Percentiles rank a stretch among this genome's conserved stretches.
Conservation (phyloP, 2,888 invertebrate genomes). For the Lycaena phlaeas region DNA sequence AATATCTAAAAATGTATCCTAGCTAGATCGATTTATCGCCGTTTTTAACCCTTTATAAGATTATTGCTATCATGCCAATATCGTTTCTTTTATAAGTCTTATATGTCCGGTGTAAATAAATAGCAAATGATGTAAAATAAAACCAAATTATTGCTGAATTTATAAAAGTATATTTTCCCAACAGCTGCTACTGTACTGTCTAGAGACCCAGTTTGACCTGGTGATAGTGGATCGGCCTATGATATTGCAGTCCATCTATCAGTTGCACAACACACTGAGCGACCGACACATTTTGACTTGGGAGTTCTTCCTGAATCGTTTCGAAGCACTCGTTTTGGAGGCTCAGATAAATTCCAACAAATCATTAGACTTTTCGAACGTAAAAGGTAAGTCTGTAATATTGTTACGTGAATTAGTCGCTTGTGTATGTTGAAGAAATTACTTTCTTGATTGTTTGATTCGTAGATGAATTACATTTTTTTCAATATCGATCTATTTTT, state of each 20-base stretch:
- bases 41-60: no score
- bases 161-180: not conserved
- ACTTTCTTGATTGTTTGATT: conserved; percentile 1
- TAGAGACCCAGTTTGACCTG: conserved; percentile 98
- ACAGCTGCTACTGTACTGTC: conserved; percentile 89
- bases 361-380: conserved; percentile 85
- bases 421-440: conserved; percentile 7
- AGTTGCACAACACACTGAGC: conserved; percentile 93
- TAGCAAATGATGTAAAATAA: no score
- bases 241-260: conserved; percentile 95
- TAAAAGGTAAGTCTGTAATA: conserved; percentile 81
- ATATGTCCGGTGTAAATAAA: no score
- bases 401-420: no score
- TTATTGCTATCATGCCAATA: no score
- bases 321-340: conserved; percentile 95
- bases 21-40: no score
- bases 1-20: no score
- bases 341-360: conserved; percentile 94
- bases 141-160: not conserved
- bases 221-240: conserved; percentile 97
- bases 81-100: no score
- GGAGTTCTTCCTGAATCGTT: conserved; percentile 96
- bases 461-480: conserved; percentile 7
- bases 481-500: conserved; percentile 11
- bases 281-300: conserved; percentile 93